A percentile compares a stretch with the other conserved stretches of the same genome.
Evolutionary conservation across 2,888 invertebrate species (phyloP).

Genomic region (Gastracanthus pulcherrimus): DNA sequence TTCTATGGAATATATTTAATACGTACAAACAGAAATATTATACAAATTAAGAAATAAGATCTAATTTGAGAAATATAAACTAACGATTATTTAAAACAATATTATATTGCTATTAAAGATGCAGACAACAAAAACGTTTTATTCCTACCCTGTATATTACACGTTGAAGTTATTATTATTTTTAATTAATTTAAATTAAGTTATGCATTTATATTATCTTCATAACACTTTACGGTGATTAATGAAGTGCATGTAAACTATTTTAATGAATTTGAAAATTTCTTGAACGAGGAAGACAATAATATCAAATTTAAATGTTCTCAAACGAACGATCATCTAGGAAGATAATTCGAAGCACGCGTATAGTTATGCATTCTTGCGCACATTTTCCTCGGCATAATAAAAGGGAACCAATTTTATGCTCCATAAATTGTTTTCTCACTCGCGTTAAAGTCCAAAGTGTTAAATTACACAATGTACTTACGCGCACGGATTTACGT

Average conservation of each 20-base stretch:
- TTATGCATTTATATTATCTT: not conserved
- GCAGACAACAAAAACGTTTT: not conserved
- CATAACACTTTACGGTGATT: no score
- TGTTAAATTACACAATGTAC: slow-evolving; percentile 52
- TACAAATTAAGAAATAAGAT: no score
- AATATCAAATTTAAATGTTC: slow-evolving; percentile 13
- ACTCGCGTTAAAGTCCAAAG: slow-evolving; percentile 45
- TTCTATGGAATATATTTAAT: no score
- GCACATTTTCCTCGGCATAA: slow-evolving; percentile 11
- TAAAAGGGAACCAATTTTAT: slow-evolving; percentile 50
- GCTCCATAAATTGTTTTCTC: slow-evolving; percentile 57
- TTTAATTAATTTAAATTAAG: not conserved
- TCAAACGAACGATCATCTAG: not conserved
- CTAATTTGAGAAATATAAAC: no score
- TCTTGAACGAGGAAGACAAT: not conserved
- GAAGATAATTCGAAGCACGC: slow-evolving; percentile 12
- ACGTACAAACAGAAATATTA: no score
- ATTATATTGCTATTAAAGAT: not conserved
- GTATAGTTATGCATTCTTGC: not conserved
- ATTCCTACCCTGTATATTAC: no score
- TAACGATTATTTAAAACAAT: not conserved
- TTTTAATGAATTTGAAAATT: not conserved
- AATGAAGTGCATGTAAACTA: not conserved
- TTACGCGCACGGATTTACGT: slow-evolving; percentile 33
- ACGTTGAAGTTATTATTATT: no score